phyloP scores from a whole-genome alignment of 2,113 vertebrate species.

The Piaya cayana region DNA sequence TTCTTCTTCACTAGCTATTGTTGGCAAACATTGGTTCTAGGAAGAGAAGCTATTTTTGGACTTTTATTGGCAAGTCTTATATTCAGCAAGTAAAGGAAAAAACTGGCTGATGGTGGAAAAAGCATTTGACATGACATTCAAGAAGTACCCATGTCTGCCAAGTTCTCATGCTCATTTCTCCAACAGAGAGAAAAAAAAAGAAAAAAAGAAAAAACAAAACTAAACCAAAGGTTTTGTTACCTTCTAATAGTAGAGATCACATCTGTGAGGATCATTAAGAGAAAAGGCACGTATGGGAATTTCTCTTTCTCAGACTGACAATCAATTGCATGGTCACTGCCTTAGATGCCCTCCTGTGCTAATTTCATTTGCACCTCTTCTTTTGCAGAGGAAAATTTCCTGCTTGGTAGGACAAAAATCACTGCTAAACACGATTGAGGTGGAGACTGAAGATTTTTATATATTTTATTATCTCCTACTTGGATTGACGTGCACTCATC shows the following conservation, averaged over 20 bases:
- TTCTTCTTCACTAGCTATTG: conserved; percentile 28
- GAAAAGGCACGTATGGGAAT: neutral
- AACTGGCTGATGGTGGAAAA: neutral
- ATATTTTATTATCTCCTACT: neutral
- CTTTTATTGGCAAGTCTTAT: conserved; percentile 23
- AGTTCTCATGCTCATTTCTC: neutral
- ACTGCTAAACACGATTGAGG: neutral
- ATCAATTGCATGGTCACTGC: neutral
- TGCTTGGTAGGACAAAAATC: neutral
- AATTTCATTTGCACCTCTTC: neutral
- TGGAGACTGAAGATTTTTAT: neutral
- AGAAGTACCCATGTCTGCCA: conserved; percentile 11
- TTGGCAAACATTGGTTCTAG: conserved; percentile 41
- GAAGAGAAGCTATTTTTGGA: conserved; percentile 32
- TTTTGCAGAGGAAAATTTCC: neutral
- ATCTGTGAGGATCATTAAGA: neutral
- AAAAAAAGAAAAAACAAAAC: neutral
- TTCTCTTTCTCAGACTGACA: neutral
- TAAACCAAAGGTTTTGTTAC: neutral
- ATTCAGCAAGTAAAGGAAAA: conserved; percentile 28
- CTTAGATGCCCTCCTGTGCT: neutral
- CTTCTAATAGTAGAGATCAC: neutral
- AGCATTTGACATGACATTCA: neutral
- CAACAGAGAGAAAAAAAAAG: neutral
- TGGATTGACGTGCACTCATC: neutral